Evolutionary conservation across 2,888 invertebrate genomes (phyloP).

Genomic region (Thecocarcelia acutangulata): DNA sequence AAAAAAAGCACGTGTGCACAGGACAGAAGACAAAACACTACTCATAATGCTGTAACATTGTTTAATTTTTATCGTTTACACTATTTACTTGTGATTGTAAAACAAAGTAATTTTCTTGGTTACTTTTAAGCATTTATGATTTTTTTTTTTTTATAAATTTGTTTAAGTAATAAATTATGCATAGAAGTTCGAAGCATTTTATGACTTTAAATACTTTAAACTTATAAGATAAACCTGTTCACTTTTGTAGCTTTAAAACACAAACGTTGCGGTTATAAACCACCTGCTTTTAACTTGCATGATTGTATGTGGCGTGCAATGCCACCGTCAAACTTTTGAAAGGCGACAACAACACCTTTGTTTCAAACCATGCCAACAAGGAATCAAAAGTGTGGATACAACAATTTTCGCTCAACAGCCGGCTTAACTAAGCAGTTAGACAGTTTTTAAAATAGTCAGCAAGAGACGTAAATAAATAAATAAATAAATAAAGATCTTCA

Average conservation of each 20-base stretch:
- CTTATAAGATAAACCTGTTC: not conserved
- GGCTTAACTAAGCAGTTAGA: slow-evolving; percentile 7
- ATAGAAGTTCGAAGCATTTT: no score
- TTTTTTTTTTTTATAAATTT: no score
- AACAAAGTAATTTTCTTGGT: no score
- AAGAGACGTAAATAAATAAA: not conserved
- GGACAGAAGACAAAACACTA: no score
- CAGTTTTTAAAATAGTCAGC: slow-evolving; percentile 36
- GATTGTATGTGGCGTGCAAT: slow-evolving; percentile 68
- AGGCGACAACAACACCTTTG: slow-evolving; percentile 38
- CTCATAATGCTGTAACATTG: no score
- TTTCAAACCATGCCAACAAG: slow-evolving; percentile 9
- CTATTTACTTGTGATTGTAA: no score
- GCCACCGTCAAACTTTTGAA: slow-evolving; percentile 67
- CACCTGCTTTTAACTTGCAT: slow-evolving; percentile 61
- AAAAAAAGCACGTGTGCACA: no score
- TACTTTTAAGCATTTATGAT: no score
- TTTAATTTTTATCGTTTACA: no score
- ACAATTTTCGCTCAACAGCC: slow-evolving; percentile 40
- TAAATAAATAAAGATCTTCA: slow-evolving; percentile 11
- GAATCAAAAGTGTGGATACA: slow-evolving; percentile 38
- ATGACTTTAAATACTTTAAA: no score
- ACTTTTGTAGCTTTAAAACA: not conserved
- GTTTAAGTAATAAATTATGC: no score
- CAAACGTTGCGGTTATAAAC: slow-evolving; percentile 35